Percentiles rank a stretch among this genome's conserved stretches.
Evolutionary conservation across 2,888 invertebrate species (phyloP).

Genomic region (Tenthredo amoena): DNA sequence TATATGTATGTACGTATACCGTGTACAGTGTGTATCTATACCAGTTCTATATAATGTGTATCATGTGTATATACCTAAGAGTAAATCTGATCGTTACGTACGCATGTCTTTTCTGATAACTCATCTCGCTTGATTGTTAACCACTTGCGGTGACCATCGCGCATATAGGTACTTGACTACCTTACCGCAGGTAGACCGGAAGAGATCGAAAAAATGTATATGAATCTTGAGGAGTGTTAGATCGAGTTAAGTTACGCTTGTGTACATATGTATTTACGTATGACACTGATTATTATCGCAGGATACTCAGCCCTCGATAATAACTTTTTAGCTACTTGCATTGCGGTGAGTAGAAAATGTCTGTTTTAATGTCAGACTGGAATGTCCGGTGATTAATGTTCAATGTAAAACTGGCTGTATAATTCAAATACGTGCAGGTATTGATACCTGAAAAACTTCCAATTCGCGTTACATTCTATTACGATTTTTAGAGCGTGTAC

Average conservation of each 20-base stretch:
- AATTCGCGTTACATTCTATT: slow-evolving; percentile 6
- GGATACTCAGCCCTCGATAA: not conserved
- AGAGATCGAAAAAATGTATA: slow-evolving; percentile 6
- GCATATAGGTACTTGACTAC: not conserved
- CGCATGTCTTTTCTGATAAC: slow-evolving; percentile 37
- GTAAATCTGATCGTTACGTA: slow-evolving; percentile 41
- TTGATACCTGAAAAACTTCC: slow-evolving; percentile 9
- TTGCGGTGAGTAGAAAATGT: not conserved
- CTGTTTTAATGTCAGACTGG: not conserved
- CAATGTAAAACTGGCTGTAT: not conserved
- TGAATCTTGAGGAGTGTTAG: not conserved
- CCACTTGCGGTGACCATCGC: slow-evolving; percentile 21
- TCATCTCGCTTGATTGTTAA: slow-evolving; percentile 40
- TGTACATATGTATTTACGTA: not conserved
- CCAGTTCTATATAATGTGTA: not conserved
- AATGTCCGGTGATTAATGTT: not conserved
- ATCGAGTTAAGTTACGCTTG: not conserved
- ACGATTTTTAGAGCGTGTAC: not conserved
- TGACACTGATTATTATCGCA: slow-evolving; percentile 1
- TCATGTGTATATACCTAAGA: not conserved
- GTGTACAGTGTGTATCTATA: not conserved
- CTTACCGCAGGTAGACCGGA: slow-evolving; percentile 20
- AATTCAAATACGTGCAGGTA: not conserved
- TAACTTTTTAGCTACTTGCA: not conserved
- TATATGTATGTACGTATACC: not conserved